These are phyloP conservation scores for Dendrolimus punctatus DNA, from an alignment of 1,140 invertebrate genomes.

Conservation along the genomic window DNA sequence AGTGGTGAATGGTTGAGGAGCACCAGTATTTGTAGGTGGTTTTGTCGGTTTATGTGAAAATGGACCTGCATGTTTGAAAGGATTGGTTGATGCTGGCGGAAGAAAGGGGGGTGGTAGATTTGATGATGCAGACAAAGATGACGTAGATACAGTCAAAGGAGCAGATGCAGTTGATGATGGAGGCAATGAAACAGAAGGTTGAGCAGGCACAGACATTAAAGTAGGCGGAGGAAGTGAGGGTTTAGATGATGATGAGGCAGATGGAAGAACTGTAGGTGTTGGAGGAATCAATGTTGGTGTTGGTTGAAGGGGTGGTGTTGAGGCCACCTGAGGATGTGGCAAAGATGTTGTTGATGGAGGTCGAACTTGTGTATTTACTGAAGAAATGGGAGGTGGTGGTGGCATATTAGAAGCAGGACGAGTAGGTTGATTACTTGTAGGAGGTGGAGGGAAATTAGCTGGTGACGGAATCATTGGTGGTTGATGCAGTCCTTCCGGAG, in stretches of 20 bases:
- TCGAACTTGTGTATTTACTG: constrained; percentile 4
- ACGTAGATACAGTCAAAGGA: background rate
- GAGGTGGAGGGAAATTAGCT: constrained; percentile 14
- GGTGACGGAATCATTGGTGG: constrained; percentile 16
- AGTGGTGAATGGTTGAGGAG: constrained; percentile 28
- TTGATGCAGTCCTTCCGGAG: constrained; percentile 11
- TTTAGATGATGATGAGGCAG: constrained; percentile 3
- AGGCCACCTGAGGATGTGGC: constrained; percentile 1
- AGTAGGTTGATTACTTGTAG: constrained; percentile 4
- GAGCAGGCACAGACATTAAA: constrained; percentile 5
- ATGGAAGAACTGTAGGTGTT: background rate
- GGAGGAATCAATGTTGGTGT: background rate
- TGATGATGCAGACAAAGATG: background rate
- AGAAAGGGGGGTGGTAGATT: constrained; percentile 22
- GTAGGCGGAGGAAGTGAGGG: constrained; percentile 1
- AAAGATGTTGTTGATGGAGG: constrained; percentile 5
- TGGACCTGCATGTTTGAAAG: constrained; percentile 51
- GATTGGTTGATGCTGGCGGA: constrained; percentile 40
- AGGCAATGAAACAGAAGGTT: constrained; percentile 5
- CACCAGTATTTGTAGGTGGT: constrained; percentile 25
- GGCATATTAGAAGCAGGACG: constrained; percentile 17
- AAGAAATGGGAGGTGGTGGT: constrained; percentile 19
- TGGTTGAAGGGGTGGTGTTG: background rate
- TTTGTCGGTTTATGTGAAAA: constrained; percentile 53
- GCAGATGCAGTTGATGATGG: constrained; percentile 3